Conservation (phyloP, 2,888 invertebrate species). For the Lasioglossum lativentre region DNA sequence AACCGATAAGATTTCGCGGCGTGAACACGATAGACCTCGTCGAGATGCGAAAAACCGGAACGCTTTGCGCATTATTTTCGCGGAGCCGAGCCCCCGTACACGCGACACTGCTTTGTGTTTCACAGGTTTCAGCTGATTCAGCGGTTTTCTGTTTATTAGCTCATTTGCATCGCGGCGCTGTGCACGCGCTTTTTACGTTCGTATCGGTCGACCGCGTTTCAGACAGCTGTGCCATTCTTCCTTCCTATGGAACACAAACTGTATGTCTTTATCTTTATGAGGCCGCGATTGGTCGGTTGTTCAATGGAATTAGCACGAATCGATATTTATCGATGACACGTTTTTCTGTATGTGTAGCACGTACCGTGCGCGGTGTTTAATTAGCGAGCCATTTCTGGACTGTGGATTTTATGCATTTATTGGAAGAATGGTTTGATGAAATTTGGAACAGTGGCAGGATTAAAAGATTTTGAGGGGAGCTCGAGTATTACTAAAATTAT, state of each 20-base stretch:
- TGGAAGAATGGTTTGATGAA: not conserved
- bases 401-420: not conserved
- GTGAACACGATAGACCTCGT: not conserved
- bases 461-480: not conserved
- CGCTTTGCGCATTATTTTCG: not conserved
- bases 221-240: not conserved
- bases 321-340: not conserved
- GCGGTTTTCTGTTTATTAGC: constrained; percentile 38
- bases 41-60: not conserved
- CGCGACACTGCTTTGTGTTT: not conserved
- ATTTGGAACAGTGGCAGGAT: not conserved
- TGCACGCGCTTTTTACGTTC: not conserved
- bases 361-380: not conserved
- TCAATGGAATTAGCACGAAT: not conserved
- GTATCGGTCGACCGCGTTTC: not conserved
- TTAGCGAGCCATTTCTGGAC: not conserved
- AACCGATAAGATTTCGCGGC: not conserved
- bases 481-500: not conserved
- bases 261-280: not conserved
- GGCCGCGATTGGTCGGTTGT: not conserved
- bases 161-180: constrained; percentile 14
- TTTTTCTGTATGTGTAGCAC: not conserved
- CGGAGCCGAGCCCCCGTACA: not conserved
- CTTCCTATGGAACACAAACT: not conserved
- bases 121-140: not conserved